Conservation (phyloP, 2,113 vertebrate genomes). For the Chaetura pelagica region DNA sequence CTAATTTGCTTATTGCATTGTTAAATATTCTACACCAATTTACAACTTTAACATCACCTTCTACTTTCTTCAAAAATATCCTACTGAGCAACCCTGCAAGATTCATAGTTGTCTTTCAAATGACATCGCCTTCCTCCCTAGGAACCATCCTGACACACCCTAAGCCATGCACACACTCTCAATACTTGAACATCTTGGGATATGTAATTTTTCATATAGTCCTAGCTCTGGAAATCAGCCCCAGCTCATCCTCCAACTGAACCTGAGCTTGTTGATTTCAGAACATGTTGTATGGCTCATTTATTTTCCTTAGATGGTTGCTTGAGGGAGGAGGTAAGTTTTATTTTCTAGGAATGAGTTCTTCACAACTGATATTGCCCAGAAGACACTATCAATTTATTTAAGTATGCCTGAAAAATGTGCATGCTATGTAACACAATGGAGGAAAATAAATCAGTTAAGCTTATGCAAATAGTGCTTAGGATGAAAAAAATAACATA, state of each 20-base stretch:
- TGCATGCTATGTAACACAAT: accelerated
- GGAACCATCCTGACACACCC: not conserved
- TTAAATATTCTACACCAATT: not conserved
- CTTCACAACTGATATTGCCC: not conserved
- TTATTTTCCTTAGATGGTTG: not conserved
- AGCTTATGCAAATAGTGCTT: not conserved
- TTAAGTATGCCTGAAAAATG: not conserved
- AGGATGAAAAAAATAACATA: not conserved
- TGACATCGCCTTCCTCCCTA: not conserved
- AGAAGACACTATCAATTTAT: not conserved
- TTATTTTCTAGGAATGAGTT: not conserved
- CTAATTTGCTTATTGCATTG: not conserved
- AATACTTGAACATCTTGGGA: not conserved
- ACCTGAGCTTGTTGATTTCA: not conserved
- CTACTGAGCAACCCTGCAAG: not conserved
- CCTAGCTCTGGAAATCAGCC: not conserved
- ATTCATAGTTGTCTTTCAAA: not conserved
- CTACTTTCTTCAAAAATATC: not conserved
- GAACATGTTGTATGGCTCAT: not conserved
- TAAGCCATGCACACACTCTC: not conserved
- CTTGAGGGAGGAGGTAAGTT: not conserved
- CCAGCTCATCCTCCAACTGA: not conserved
- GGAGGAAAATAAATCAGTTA: not conserved
- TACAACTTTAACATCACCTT: not conserved
- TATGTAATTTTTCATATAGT: not conserved